Base-by-base conservation (phyloP, 1,140 invertebrate species). In the Saccostrea cuccullata region DNA sequence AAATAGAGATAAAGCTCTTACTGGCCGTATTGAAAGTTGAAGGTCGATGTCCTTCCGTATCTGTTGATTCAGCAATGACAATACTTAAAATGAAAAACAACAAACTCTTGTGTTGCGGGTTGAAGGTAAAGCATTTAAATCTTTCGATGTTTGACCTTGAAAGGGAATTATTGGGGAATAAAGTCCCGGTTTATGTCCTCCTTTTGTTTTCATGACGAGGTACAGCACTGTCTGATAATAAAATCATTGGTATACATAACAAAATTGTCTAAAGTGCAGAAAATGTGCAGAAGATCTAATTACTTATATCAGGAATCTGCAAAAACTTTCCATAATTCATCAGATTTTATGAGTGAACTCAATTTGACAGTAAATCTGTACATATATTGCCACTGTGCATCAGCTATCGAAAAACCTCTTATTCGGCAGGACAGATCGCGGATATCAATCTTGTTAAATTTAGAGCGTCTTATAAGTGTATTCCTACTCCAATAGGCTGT, bases 31-130 rank as follows among this genome's bases (percentile, higher is more conserved):
- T 77, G 26, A 23, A 26, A 77, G 70, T 77, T 77, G 70, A 77
- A 77, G 70, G 70, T 77, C 30, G 70, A 36, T 77, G 70, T 77
- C 70, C 70, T 77, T 77, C 13, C 23, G 11, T 77, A 77, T 77
- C 70, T 77, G 70, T 30, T 77, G 23, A 77, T 77, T 77, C 70
- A 77, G 70, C 70, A 77, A 15, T 77, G 70, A 30, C 70, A 77
- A 23, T 77, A 77, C 70, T 77, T 26, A 26, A 77, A 77, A 17
- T 30, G 70, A 77, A 77, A 77, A 77, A 77, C 70, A 77, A 77
- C 70, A 15, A 26, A 77, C 30, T 30, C 70, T 36, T 36, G 26
- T 30, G 26, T 15, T 40, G 26, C 30, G 70, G 26, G 70, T 77
- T 77, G 70, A 77, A 77, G 70, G 70, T 36, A 30, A 77, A 77